phyloP scores from a whole-genome alignment of 2,888 invertebrate genomes.

The Hydrotaea diabolus region DNA sequence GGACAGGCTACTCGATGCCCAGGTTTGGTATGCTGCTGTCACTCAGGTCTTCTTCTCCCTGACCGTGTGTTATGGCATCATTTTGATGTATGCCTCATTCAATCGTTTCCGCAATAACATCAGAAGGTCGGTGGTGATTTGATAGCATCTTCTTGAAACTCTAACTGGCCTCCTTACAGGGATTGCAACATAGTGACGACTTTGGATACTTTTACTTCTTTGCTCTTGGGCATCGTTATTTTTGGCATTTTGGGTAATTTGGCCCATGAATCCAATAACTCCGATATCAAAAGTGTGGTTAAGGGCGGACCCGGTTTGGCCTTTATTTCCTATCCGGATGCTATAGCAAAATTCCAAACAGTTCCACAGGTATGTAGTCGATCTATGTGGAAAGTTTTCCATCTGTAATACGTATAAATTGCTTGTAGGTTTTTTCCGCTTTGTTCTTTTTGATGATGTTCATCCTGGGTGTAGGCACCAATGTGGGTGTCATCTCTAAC shows the following conservation, averaged over 20 bases:
- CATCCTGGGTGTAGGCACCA: constrained; percentile 82
- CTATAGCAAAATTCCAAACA: constrained; percentile 82
- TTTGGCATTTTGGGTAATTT: constrained; percentile 92
- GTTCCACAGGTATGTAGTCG: constrained; percentile 79
- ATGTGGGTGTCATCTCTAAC: constrained; percentile 81
- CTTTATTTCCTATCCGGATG: constrained; percentile 87
- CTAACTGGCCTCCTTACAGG: constrained; percentile 78
- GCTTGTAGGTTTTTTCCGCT: constrained; percentile 81
- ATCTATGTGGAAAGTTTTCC: neutral
- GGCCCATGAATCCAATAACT: constrained; percentile 84
- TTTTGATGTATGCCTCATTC: constrained; percentile 84
- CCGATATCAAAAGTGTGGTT: constrained; percentile 85
- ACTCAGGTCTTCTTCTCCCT: constrained; percentile 85
- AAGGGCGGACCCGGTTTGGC: constrained; percentile 89
- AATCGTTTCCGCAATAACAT: constrained; percentile 84
- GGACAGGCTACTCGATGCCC: constrained; percentile 80
- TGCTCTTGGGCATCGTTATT: constrained; percentile 90
- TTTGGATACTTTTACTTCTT: constrained; percentile 90
- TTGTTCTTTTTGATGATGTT: constrained; percentile 83
- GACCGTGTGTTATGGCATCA: constrained; percentile 84
- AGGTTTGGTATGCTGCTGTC: constrained; percentile 85
- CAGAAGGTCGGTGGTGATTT: constrained; percentile 79
- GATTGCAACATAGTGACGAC: constrained; percentile 91
- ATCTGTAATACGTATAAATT: neutral
- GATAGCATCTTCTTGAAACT: neutral